Conservation (phyloP, 2,888 invertebrate genomes). For the Orthosia cruda region DNA sequence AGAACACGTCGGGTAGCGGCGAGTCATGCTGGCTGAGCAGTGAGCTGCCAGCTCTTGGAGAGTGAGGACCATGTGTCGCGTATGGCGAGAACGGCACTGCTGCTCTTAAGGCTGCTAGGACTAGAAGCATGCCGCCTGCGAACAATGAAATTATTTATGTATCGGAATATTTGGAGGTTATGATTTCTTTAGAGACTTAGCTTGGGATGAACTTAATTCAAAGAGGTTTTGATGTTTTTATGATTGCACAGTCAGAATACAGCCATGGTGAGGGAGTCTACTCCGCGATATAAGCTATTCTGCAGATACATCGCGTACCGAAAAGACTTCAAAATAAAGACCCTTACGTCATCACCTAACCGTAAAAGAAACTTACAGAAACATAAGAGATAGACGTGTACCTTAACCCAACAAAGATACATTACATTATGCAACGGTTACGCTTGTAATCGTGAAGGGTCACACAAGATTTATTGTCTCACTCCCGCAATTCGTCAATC, state of each 20-base stretch:
- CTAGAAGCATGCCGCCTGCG: constrained; percentile 86
- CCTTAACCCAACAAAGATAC: constrained; percentile 1
- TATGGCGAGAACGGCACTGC: constrained; percentile 89
- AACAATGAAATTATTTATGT: constrained; percentile 9
- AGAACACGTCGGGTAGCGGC: constrained; percentile 87
- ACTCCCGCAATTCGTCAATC: constrained; percentile 34
- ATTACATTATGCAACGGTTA: constrained; percentile 5
- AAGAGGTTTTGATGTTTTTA: too few relatives aligned
- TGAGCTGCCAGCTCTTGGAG: constrained; percentile 88
- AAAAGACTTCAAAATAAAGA: too few relatives aligned
- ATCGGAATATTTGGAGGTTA: neutral
- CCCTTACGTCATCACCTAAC: too few relatives aligned
- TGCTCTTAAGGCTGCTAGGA: constrained; percentile 85
- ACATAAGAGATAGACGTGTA: too few relatives aligned
- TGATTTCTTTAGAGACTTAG: neutral
- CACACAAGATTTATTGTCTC: constrained; percentile 34
- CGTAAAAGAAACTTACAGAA: too few relatives aligned
- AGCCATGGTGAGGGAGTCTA: too few relatives aligned
- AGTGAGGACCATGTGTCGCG: constrained; percentile 88
- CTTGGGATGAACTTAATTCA: too few relatives aligned
- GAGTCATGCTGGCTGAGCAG: constrained; percentile 88
- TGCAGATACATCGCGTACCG: too few relatives aligned
- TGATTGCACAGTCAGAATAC: too few relatives aligned
- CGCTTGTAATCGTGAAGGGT: constrained; percentile 12
- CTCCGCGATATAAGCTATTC: too few relatives aligned